phyloP scores from a whole-genome alignment of 2,888 invertebrate species.

The Acanthosoma haemorrhoidale region DNA sequence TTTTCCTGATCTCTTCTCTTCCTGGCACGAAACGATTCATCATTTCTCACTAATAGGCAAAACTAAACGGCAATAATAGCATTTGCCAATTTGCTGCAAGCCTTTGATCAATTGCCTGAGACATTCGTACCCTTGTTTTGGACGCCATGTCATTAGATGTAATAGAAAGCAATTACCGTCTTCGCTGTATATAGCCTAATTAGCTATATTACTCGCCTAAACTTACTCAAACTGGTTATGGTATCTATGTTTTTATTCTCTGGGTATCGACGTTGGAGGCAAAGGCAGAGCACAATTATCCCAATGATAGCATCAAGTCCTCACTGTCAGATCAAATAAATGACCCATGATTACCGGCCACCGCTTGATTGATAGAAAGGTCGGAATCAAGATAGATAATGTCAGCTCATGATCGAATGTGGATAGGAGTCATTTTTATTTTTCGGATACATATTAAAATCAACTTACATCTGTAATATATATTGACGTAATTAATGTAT shows the following conservation, averaged over 20 bases:
- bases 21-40: too few relatives aligned
- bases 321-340: neutral
- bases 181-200: slow-evolving; percentile 5
- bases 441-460: too few relatives aligned
- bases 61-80: neutral
- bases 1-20: too few relatives aligned
- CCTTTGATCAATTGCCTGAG: neutral
- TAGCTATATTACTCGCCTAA: slow-evolving; percentile 12
- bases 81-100: neutral
- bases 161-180: slow-evolving; percentile 12
- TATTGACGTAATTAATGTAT: too few relatives aligned
- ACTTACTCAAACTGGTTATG: slow-evolving; percentile 12
- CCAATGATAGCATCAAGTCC: neutral
- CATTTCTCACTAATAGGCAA: too few relatives aligned
- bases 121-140: neutral
- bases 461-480: too few relatives aligned
- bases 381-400: too few relatives aligned
- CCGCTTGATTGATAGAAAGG: too few relatives aligned
- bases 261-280: neutral
- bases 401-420: too few relatives aligned
- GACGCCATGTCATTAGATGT: neutral
- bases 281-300: neutral
- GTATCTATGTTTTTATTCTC: neutral
- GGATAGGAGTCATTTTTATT: too few relatives aligned
- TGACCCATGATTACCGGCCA: too few relatives aligned